Conservation (phyloP, 2,797 vertebrate genomes). For the Falco biarmicus region DNA sequence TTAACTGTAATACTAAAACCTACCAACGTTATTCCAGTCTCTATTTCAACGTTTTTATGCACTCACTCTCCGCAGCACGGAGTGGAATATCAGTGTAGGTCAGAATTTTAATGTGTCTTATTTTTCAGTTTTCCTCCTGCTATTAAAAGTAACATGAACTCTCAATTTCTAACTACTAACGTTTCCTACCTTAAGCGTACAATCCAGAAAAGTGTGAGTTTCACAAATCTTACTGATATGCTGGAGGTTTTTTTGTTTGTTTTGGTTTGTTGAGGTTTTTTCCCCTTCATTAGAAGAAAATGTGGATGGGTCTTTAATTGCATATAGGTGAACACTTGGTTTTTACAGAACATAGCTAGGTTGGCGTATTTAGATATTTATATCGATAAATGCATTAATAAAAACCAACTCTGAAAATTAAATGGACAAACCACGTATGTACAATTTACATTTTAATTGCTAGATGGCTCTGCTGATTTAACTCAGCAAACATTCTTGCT, state of each 20-base stretch:
- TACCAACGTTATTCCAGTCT: conserved; percentile 63
- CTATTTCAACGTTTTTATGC: conserved; percentile 70
- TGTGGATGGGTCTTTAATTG: not conserved
- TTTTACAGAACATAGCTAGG: not conserved
- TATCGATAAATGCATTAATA: not conserved
- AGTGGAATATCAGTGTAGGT: conserved; percentile 40
- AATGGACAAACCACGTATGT: not conserved
- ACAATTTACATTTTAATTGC: not conserved
- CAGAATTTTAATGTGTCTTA: conserved; percentile 28
- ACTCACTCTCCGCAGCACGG: conserved; percentile 2
- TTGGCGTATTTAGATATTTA: not conserved
- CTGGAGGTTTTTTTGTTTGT: accelerated
- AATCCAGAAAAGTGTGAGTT: not conserved
- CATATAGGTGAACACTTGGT: not conserved
- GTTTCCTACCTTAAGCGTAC: not conserved
- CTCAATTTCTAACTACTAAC: not conserved
- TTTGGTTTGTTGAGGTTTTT: accelerated
- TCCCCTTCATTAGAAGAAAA: not conserved
- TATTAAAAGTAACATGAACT: not conserved
- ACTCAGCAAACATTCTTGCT: not conserved
- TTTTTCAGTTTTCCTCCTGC: conserved; percentile 24
- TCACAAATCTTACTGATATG: not conserved
- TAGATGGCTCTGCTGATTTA: not conserved
- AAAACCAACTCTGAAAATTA: not conserved
- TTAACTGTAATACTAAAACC: conserved; percentile 67